A percentile compares a stretch with the other conserved stretches of the same genome.
Evolutionary conservation across 2,113 vertebrate species (phyloP).

Genomic region (Rostratula benghalensis): DNA sequence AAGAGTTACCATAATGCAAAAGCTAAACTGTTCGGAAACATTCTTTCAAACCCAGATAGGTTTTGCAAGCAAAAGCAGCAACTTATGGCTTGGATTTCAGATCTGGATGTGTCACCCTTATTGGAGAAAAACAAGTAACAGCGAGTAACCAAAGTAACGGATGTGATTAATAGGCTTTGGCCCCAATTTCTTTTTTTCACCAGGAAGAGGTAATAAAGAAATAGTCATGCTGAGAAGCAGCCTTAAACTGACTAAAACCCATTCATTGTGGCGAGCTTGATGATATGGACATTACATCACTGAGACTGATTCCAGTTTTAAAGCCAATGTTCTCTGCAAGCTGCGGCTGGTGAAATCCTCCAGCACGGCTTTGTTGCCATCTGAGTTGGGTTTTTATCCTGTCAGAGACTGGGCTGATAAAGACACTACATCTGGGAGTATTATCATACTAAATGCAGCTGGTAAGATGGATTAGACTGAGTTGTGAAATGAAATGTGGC

Average conservation of each 20-base stretch:
- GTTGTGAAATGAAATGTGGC: background rate
- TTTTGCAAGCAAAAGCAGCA: background rate
- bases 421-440: background rate
- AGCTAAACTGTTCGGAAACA: background rate
- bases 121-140: slow-evolving; percentile 35
- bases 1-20: background rate
- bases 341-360: slow-evolving; percentile 8
- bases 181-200: background rate
- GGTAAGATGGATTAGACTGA: background rate
- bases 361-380: background rate
- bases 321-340: background rate
- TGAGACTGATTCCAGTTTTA: background rate
- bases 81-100: background rate
- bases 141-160: slow-evolving; percentile 39
- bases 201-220: slow-evolving; percentile 38
- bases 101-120: slow-evolving; percentile 6
- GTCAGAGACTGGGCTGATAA: background rate
- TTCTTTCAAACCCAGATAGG: background rate
- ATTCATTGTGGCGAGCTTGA: slow-evolving; percentile 41
- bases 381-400: background rate
- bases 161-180: slow-evolving; percentile 54
- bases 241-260: slow-evolving; percentile 17
- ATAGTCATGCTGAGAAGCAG: slow-evolving; percentile 35
- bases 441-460: background rate
- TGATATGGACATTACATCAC: slow-evolving; percentile 41